Conservation (phyloP, 30 jellyfish, hydroid and myxozoan genomes). For the Morbakka virulenta region DNA sequence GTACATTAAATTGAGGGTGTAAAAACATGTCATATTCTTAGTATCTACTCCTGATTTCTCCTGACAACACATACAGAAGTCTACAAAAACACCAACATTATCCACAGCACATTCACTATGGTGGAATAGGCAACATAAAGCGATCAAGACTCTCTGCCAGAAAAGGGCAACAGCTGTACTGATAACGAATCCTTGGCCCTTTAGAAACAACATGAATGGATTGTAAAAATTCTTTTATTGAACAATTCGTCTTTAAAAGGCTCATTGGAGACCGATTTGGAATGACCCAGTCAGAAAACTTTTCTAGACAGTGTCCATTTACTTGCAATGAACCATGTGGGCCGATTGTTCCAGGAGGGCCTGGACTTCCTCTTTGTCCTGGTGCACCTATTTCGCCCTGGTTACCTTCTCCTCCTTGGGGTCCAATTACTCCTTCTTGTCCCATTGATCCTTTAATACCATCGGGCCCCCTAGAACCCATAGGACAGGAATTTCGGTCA, state of each 20-base stretch:
- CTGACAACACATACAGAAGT: too few relatives aligned
- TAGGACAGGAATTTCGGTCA: slow-evolving; percentile 10
- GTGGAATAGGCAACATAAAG: too few relatives aligned
- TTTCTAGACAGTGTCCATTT: slow-evolving; percentile 33
- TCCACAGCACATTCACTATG: too few relatives aligned
- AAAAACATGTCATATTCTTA: too few relatives aligned
- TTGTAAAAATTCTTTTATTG: slow-evolving; percentile 27
- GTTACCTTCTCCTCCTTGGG: slow-evolving; percentile 29
- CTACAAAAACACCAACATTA: too few relatives aligned
- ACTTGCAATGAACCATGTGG: slow-evolving; percentile 38
- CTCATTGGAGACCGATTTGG: slow-evolving; percentile 50
- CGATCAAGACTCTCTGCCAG: too few relatives aligned
- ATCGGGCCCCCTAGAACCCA: slow-evolving; percentile 26
- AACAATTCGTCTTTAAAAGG: slow-evolving; percentile 34
- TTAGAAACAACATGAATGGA: slow-evolving; percentile 24
- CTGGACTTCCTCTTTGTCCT: slow-evolving; percentile 41
- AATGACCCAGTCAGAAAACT: slow-evolving; percentile 32
- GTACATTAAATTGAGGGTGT: too few relatives aligned
- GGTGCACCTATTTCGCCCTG: slow-evolving; percentile 13
- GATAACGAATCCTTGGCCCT: slow-evolving; percentile 27
- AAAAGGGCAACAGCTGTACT: slow-evolving; percentile 52
- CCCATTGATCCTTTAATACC: slow-evolving; percentile 45
- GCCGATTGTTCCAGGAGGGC: slow-evolving; percentile 51
- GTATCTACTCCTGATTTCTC: too few relatives aligned
- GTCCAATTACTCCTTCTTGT: slow-evolving; percentile 12